Evolutionary conservation across 2,888 invertebrate genomes (phyloP), one percentile per base, ranked within the genome.

Genomic region (Eristalinus aeneus): DNA sequence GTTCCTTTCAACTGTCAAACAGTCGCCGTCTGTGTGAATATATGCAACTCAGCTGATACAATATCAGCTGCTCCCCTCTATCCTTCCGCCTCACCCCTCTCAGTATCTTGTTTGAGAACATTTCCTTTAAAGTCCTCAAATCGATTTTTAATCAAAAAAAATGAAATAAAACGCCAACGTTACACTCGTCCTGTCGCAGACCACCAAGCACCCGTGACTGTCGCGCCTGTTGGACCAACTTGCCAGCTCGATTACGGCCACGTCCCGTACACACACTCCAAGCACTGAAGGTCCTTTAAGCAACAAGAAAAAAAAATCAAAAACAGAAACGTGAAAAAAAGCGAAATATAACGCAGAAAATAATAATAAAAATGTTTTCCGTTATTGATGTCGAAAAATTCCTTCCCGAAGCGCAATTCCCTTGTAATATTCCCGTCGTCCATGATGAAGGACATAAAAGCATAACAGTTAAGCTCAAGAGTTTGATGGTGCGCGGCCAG

Each of bases 301-400:
- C 34, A 34, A 10, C 34, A 34, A 10, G 8, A 34, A 34, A 34
- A 34, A 34, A 6, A 34, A 34, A 2, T 9, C 3, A 16, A 16
- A 46, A n/a, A 34, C n/a, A 12, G 12, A 68, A 11, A 61, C 20
- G 64, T 36, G 67, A 34, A 72, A 68, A 22, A 11, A 39, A 39
- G n/a, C 31, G 22, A 58, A 22, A 22, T 27, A 20, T 2, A 16
- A n/a, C 22, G 63, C 56, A 71, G 61, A 81, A 64, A 68, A 81
- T 82, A 86, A 78, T 78, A 86, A 77, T 86, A 82, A 86, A 86
- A 81, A 73, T 78, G 81, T 74, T 81, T 80, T 65, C 81, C 69
- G 71, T 82, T 86, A 86, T 86, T 78, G 81, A 86, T 82, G 82
- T 78, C 69, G 61, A 86, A 77, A 74, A 58, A 74, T 82, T 82